Base-by-base conservation (phyloP, 2,113 vertebrate species). In the Hymenochirus boettgeri region DNA sequence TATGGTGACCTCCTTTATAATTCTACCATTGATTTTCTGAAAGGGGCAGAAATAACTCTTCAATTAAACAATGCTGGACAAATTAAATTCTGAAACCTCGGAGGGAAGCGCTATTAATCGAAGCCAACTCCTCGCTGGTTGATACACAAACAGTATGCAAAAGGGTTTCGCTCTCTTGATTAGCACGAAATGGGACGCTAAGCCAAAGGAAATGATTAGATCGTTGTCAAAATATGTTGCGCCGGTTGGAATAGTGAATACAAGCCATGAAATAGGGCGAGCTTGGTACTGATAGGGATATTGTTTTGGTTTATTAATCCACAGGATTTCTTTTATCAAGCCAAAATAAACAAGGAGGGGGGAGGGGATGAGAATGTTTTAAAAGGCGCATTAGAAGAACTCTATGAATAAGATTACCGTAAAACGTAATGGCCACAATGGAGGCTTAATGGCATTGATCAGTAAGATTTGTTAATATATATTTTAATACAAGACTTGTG, bases 91-190 rank as follows among this genome's bases (percentile, higher is more conserved):
- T 69, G 65, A 60, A 69, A 60, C 47, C 56, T 69, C 56, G 47
- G 31, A 69, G 65, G 65, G 55, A 66, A 66, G 64, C 25, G 64
- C 55, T 27, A 69, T 69, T 60, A 69, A 69, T 69, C 65, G 65
- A 69, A 60, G 65, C 65, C 65, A 69, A 69, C 65, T 69, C 60
- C 65, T 39, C 21, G 57, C 65, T 69, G 65, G 59, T 69, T 69
- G 60, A 69, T 69, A 69, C 65, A 69, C 65, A 69, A 69, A 69
- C 65, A n/a, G 65, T 60, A 69, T 69, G 59, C 65, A 69, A 60
- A n/a, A n/a, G n/a, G 65, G 65, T 59, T 69, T 69, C 60, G 58
- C 60, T 69, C 65, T 60, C 47, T 60, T 69, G 65, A 69, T 69
- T 69, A 69, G 65, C 57, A 53, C 47, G 65, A 59, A 50, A 69